Evolutionary conservation across 2,797 vertebrate genomes (phyloP), one percentile per base, ranked within the genome.

Genomic region (Monodelphis domestica): DNA sequence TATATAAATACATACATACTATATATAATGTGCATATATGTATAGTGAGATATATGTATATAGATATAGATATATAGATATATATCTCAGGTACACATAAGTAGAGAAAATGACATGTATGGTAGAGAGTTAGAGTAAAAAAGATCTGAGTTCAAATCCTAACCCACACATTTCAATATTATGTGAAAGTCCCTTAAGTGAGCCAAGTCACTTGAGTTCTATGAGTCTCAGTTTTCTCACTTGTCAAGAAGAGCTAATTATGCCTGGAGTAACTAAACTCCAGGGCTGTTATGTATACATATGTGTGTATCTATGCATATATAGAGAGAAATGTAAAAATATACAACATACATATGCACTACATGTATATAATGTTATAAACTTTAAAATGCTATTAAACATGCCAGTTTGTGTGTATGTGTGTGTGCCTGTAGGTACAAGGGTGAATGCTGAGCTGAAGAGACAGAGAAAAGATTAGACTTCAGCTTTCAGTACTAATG

Each of bases 401-500:
- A 26, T 50, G 38, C 26, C 7, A 45, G 38, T 45, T 9, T 45
- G 5, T 45, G 21, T 45, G 3, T 63, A 59, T n/a, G 17, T 63
- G 17, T 63, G 33, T 6, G 17, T 57, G 28, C 4, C 30, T 57
- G 30, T 33, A 59, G 38, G n/a, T 78, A 21, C 70, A 45, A 78
- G 38, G 38, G 26, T 45, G 21, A 78, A 78, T 38, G 26, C 38
- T 29, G 55, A 84, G 50, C 50, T 70, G 33, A 88, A 91, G 56
- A 89, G 14, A 87, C 63, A 55, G 12, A 87, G n/a, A 70, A 94
- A 54, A 92, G 14, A 92, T 51, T 15, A 70, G 0, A 28, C 56
- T 93, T 2, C 2, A 28, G 53, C 50, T 97, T 96, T 95, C 94
- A 95, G 96, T 88, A 30, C 45, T 5, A 91, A 45, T 88, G 38